Percentiles rank a stretch among this genome's conserved stretches.
These are phyloP conservation scores for Spinus pinus DNA, from an alignment of 2,797 vertebrate genomes.

Conservation along the genomic window DNA sequence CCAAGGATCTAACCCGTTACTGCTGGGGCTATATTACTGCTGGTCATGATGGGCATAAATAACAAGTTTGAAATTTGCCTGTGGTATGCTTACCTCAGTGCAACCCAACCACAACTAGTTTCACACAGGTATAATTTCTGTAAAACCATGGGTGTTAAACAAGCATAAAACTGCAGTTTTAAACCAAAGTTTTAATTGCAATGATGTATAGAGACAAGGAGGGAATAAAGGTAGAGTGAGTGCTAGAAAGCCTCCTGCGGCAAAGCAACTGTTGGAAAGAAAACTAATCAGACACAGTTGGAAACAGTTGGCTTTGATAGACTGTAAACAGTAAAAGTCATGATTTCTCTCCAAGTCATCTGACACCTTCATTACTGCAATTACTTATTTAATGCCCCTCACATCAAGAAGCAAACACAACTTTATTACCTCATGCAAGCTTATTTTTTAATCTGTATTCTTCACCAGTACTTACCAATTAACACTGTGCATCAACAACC, in stretches of 20 bases:
- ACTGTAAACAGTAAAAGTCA: conserved; percentile 41
- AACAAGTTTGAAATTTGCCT: not conserved
- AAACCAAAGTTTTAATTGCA: not conserved
- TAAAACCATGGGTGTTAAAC: not conserved
- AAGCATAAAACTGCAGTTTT: not conserved
- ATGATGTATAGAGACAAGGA: not conserved
- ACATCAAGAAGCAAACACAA: conserved; percentile 28
- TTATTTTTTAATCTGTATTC: conserved; percentile 16
- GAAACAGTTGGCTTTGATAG: conserved; percentile 25
- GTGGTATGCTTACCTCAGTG: not conserved
- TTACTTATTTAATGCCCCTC: conserved; percentile 36
- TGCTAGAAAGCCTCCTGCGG: not conserved
- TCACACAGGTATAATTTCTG: not conserved
- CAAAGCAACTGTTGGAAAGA: conserved; percentile 28
- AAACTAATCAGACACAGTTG: conserved; percentile 17
- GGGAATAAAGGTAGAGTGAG: not conserved
- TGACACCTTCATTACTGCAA: conserved; percentile 46
- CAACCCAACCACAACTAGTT: not conserved
- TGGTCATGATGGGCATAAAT: not conserved
- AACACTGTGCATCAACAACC: conserved; percentile 28
- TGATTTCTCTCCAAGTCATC: conserved; percentile 41
- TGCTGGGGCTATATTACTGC: not conserved
- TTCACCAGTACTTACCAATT: conserved; percentile 24
- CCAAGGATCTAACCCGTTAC: not conserved
- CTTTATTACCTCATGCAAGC: not conserved